These are phyloP conservation scores for Netelia melanura DNA, from an alignment of 2,888 invertebrate species.

Conservation along the genomic window DNA sequence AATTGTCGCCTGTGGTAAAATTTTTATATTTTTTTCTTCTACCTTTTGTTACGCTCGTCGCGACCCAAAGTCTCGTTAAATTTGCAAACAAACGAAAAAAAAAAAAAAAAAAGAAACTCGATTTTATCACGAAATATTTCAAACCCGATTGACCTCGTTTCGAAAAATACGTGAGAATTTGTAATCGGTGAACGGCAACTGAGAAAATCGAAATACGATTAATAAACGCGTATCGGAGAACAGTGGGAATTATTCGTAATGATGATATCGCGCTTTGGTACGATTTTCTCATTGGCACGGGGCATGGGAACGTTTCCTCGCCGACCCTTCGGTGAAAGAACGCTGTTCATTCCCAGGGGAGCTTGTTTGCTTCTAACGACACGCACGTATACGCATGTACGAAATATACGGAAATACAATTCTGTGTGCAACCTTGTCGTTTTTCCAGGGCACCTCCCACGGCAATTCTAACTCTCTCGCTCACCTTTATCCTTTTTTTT, in stretches of 20 bases:
- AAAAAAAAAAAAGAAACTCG: too few relatives aligned
- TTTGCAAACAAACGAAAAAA: not conserved
- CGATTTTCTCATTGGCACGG: slow-evolving; percentile 75
- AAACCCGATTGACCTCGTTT: too few relatives aligned
- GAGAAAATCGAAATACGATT: not conserved
- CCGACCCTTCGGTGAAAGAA: slow-evolving; percentile 37
- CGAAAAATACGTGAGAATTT: too few relatives aligned
- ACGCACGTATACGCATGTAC: slow-evolving; percentile 17
- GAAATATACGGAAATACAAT: slow-evolving; percentile 6
- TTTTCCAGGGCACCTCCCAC: slow-evolving; percentile 14
- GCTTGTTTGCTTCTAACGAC: slow-evolving; percentile 23
- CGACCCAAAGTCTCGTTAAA: not conserved
- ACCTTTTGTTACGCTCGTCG: too few relatives aligned
- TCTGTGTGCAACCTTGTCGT: slow-evolving; percentile 33
- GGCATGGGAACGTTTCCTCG: slow-evolving; percentile 69
- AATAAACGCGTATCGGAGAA: not conserved
- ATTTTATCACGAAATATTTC: too few relatives aligned
- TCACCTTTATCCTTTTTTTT: slow-evolving; percentile 17
- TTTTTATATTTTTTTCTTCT: too few relatives aligned
- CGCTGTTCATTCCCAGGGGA: slow-evolving; percentile 42
- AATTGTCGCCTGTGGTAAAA: not conserved
- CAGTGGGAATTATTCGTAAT: not conserved
- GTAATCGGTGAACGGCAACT: not conserved
- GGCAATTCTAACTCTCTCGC: not conserved
- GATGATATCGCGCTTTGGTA: slow-evolving; percentile 48